These are phyloP conservation scores for Cyrtonyx montezumae DNA, from an alignment of 2,113 vertebrate genomes.

Conservation along the genomic window DNA sequence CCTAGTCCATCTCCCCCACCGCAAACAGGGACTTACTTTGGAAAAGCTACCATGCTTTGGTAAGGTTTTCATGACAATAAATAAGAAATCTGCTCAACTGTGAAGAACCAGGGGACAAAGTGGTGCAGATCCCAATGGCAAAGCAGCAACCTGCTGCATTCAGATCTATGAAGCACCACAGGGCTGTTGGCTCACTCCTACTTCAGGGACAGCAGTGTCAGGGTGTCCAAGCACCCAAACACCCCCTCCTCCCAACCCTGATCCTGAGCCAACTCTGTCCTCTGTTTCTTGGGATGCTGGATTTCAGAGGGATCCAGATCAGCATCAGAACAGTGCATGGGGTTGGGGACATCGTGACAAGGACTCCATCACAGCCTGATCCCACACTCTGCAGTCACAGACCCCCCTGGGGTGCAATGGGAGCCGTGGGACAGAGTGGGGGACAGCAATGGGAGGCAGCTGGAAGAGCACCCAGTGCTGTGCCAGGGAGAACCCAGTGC, in stretches of 20 bases:
- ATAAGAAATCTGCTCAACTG: background rate
- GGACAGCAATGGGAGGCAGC: too few relatives aligned
- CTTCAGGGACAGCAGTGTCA: too few relatives aligned
- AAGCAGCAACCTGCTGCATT: too few relatives aligned
- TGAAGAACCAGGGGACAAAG: background rate
- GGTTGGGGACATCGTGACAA: accelerated
- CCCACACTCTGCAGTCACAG: background rate
- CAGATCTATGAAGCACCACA: too few relatives aligned
- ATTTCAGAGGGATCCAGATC: background rate
- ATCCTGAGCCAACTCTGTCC: background rate
- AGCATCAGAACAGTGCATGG: background rate
- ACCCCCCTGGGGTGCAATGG: background rate
- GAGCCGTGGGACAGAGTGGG: background rate
- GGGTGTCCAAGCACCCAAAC: too few relatives aligned
- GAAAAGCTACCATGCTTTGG: background rate
- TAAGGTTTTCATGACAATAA: background rate
- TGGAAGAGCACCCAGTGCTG: too few relatives aligned
- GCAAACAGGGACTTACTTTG: background rate
- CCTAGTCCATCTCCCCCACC: too few relatives aligned
- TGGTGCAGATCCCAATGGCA: background rate
- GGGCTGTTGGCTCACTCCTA: too few relatives aligned
- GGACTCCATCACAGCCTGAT: background rate
- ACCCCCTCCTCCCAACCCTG: background rate
- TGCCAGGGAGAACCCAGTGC: too few relatives aligned
- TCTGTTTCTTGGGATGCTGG: background rate